These are phyloP conservation scores for Piprites chloris DNA, from an alignment of 2,113 vertebrate genomes.

Conservation along the genomic window DNA sequence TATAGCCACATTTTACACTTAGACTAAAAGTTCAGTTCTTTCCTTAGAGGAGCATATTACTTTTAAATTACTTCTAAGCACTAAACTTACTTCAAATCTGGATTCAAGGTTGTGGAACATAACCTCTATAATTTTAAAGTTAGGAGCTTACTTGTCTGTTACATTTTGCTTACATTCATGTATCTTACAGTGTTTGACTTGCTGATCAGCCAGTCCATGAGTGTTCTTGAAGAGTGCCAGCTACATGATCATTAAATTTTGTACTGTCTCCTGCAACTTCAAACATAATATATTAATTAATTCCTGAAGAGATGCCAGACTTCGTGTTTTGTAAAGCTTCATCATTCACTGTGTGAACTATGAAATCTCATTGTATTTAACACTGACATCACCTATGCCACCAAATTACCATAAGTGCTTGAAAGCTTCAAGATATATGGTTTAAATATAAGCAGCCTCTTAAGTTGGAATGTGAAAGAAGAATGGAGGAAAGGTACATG, in stretches of 20 bases:
- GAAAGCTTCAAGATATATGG: not conserved
- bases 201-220: not conserved
- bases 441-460: not conserved
- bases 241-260: not conserved
- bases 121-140: not conserved
- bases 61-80: not conserved
- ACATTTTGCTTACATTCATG: not conserved
- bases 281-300: not conserved
- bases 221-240: not conserved
- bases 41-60: not conserved
- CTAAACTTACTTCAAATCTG: not conserved
- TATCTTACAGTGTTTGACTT: not conserved
- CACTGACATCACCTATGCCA: not conserved
- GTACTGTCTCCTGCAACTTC: not conserved
- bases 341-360: not conserved
- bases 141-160: not conserved
- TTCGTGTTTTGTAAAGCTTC: not conserved
- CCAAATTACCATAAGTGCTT: not conserved
- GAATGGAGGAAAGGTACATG: not conserved
- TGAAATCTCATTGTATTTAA: not conserved
- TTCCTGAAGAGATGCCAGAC: not conserved
- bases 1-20: not conserved
- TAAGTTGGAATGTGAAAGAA: not conserved
- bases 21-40: not conserved
- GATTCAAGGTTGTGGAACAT: not conserved